These are phyloP conservation scores for Colius striatus DNA, from an alignment of 2,113 vertebrate species.

Conservation along the genomic window DNA sequence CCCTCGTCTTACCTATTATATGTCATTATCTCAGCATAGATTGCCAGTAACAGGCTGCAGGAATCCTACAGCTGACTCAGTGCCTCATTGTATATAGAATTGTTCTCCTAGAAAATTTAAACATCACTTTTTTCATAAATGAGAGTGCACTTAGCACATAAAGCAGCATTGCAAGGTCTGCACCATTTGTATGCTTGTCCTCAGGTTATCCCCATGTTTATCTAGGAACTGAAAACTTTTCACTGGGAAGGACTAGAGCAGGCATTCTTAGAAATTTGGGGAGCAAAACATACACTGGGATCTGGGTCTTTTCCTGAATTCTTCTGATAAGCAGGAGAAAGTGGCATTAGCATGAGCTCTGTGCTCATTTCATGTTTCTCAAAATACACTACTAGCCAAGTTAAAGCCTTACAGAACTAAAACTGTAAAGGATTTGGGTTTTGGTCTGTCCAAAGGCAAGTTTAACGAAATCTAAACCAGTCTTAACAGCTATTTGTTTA, in stretches of 20 bases:
- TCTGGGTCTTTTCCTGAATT: neutral
- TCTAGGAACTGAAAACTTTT: neutral
- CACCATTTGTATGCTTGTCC: neutral
- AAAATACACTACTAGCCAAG: neutral
- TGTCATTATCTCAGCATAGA: neutral
- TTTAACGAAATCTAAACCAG: neutral
- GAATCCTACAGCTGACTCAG: neutral
- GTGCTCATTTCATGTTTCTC: neutral
- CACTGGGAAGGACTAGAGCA: neutral
- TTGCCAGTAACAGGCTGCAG: neutral
- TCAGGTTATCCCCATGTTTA: neutral
- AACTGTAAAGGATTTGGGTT: neutral
- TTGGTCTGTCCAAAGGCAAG: neutral
- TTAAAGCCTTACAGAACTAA: neutral
- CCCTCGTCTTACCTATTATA: neutral
- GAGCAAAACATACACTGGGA: neutral
- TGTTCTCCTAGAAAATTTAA: neutral
- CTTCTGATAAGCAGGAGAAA: neutral
- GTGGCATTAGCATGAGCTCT: neutral
- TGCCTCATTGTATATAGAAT: neutral
- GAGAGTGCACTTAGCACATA: neutral
- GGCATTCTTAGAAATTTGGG: neutral
- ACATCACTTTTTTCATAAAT: neutral
- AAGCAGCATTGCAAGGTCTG: neutral
- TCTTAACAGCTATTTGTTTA: neutral